Conservation (phyloP, 1,140 invertebrate genomes). For the Heliconius melpomene region DNA sequence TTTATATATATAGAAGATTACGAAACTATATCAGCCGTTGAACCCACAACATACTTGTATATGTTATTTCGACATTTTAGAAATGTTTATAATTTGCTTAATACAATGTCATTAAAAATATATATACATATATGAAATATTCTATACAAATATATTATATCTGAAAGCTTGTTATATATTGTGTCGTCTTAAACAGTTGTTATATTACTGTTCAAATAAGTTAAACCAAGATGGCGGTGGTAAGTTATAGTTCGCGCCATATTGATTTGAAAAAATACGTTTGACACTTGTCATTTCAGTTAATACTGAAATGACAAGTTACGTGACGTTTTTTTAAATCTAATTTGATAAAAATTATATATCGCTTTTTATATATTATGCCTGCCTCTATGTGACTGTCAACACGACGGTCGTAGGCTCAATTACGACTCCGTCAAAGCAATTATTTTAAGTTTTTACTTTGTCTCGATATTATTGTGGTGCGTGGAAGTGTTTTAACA, state of each 20-base stretch:
- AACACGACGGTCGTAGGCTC: no score
- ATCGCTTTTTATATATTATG: no score
- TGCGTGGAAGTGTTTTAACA: no score
- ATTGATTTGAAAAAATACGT: not conserved
- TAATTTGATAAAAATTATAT: not conserved
- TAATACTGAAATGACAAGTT: no score
- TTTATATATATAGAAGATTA: no score
- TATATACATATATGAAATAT: not conserved
- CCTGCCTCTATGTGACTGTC: no score
- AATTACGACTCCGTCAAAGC: no score
- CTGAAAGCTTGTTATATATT: not conserved
- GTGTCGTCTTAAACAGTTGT: not conserved
- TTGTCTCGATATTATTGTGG: no score
- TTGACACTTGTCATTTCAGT: not conserved
- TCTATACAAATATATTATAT: conserved; percentile 13
- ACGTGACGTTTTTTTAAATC: not conserved
- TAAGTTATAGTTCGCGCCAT: not conserved
- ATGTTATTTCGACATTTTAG: not conserved
- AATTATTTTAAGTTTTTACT: no score
- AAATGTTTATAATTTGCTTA: conserved; percentile 1
- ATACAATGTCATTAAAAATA: not conserved
- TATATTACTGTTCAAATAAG: conserved; percentile 14
- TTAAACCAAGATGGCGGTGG: not conserved
- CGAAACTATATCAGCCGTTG: not conserved
- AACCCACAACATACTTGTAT: not conserved